A percentile compares a stretch with the other conserved stretches of the same genome.
Evolutionary conservation across 2,113 vertebrate genomes (phyloP).

Genomic region (Edolisoma coerulescens): DNA sequence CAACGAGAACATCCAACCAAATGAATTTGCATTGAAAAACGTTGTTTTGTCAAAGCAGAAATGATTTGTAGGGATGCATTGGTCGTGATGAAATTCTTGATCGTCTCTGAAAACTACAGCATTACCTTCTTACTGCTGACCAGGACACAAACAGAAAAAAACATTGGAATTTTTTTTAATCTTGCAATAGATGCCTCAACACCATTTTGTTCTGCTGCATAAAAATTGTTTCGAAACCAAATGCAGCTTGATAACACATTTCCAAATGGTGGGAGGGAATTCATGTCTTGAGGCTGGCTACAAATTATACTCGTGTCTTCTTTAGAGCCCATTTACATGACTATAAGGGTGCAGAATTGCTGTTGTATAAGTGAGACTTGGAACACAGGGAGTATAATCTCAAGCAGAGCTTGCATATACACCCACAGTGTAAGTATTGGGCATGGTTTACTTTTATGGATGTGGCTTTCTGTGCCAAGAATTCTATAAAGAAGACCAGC

Average conservation of each 20-base stretch:
- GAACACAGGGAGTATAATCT: not conserved
- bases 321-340: slow-evolving; percentile 2
- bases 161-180: not conserved
- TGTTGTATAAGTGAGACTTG: not conserved
- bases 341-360: not conserved
- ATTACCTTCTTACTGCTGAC: not conserved
- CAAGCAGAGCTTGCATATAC: not conserved
- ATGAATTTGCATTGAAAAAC: not conserved
- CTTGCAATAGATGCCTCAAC: not conserved
- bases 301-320: not conserved
- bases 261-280: not conserved
- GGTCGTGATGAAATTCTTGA: not conserved
- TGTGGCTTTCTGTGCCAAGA: not conserved
- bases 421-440: not conserved
- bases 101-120: not conserved
- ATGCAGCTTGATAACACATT: not conserved
- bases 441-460: not conserved
- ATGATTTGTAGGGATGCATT: not conserved
- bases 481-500: not conserved
- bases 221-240: not conserved
- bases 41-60: not conserved
- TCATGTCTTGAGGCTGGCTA: not conserved
- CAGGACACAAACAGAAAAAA: not conserved
- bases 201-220: not conserved
- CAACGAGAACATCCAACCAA: not conserved